phyloP scores from a whole-genome alignment of 2,888 invertebrate genomes.

The Gasteruption jaculator region DNA sequence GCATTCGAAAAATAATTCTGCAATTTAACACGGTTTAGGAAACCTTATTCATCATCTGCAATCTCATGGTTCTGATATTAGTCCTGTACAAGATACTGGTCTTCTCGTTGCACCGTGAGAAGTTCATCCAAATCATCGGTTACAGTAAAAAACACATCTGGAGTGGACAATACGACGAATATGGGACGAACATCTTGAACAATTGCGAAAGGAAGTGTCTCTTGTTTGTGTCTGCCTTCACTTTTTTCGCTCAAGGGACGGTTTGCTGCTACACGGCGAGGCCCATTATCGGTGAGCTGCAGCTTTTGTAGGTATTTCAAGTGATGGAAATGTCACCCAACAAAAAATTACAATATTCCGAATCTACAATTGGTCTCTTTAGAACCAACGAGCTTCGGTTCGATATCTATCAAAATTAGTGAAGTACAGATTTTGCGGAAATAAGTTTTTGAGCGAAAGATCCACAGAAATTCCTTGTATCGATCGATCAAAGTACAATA shows the following conservation, averaged over 20 bases:
- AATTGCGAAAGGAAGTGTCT: slow-evolving; percentile 3
- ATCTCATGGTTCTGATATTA: slow-evolving; percentile 21
- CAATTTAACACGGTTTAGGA: too few relatives aligned
- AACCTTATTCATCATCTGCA: slow-evolving; percentile 20
- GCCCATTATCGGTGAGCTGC: slow-evolving; percentile 16
- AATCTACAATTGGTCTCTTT: too few relatives aligned
- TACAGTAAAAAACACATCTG: slow-evolving; percentile 19
- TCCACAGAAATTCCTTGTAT: slow-evolving; percentile 20
- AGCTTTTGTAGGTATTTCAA: neutral
- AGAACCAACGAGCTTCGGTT: too few relatives aligned
- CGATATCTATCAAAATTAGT: too few relatives aligned
- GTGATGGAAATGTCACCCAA: too few relatives aligned
- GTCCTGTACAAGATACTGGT: slow-evolving; percentile 23
- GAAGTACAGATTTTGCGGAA: too few relatives aligned
- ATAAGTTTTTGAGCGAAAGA: too few relatives aligned
- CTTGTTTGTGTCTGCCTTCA: slow-evolving; percentile 15
- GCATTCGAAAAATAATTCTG: too few relatives aligned
- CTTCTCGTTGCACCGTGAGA: slow-evolving; percentile 15
- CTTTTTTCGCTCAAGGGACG: slow-evolving; percentile 16
- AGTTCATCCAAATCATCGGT: slow-evolving; percentile 14
- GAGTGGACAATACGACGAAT: slow-evolving; percentile 14
- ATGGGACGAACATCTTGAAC: slow-evolving; percentile 4
- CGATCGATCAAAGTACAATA: too few relatives aligned
- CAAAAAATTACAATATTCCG: too few relatives aligned
- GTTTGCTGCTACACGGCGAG: neutral